A percentile compares a stretch with the other conserved stretches of the same genome.
phyloP scores from a whole-genome alignment of 2,113 vertebrate species.

The Climacteris rufus region DNA sequence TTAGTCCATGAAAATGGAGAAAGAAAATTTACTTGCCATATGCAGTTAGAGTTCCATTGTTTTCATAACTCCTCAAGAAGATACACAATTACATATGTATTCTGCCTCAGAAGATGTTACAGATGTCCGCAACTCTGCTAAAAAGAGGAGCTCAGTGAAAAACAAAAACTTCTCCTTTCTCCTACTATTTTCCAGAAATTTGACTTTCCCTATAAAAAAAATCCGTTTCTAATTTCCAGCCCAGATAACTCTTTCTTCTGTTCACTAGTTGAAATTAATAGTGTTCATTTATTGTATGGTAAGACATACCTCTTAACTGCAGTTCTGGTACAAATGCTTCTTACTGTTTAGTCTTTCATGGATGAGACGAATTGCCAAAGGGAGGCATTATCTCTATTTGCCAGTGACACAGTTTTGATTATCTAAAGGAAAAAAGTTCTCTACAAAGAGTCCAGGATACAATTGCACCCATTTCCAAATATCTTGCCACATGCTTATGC shows the following conservation, averaged over 20 bases:
- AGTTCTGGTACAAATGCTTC: background rate
- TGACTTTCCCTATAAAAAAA: background rate
- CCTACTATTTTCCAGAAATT: background rate
- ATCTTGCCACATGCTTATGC: background rate
- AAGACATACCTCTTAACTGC: background rate
- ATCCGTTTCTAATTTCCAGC: background rate
- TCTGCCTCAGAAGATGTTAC: background rate
- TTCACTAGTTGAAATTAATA: background rate
- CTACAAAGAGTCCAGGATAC: background rate
- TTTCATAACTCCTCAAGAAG: background rate
- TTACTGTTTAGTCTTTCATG: background rate
- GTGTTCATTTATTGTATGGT: background rate
- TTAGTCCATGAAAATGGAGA: background rate
- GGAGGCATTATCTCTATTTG: background rate
- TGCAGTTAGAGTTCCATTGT: background rate
- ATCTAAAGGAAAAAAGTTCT: background rate
- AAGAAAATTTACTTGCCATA: background rate
- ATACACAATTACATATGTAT: background rate
- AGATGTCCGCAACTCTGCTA: background rate
- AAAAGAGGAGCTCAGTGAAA: background rate
- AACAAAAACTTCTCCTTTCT: background rate
- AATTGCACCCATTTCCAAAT: background rate
- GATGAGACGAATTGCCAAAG: background rate
- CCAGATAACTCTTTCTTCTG: background rate
- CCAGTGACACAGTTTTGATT: background rate